phyloP scores from a whole-genome alignment of 2,888 invertebrate species.

The Sepiola atlantica region DNA sequence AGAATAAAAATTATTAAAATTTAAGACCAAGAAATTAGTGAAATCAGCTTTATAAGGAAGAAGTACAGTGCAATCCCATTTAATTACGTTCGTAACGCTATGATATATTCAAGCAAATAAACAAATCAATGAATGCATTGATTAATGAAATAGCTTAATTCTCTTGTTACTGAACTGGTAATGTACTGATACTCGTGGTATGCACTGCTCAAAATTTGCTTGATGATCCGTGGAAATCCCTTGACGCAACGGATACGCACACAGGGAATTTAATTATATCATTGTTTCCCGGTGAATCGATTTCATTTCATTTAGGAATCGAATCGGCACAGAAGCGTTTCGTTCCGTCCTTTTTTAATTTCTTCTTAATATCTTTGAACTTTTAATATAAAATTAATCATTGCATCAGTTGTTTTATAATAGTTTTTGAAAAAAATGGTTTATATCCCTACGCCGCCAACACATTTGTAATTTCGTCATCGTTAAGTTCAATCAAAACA shows the following conservation, averaged over 20 bases:
- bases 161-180: not conserved
- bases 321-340: not conserved
- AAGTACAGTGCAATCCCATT: too few relatives aligned
- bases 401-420: not conserved
- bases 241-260: not conserved
- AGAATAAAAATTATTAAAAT: too few relatives aligned
- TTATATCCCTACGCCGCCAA: not conserved
- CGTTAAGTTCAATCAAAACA: not conserved
- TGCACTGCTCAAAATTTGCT: not conserved
- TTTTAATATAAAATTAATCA: not conserved
- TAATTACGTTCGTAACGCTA: too few relatives aligned
- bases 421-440: not conserved
- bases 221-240: not conserved
- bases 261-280: not conserved
- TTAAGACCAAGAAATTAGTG: too few relatives aligned
- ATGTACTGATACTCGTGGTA: not conserved
- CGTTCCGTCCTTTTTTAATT: not conserved
- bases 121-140: not conserved
- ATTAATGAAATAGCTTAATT: not conserved
- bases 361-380: not conserved
- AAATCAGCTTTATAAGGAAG: not conserved
- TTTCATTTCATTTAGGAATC: constrained; percentile 19
- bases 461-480: not conserved
- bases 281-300: not conserved
- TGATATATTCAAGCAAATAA: too few relatives aligned